Conservation (phyloP, 2,888 invertebrate genomes). For the Aplocera efformata region DNA sequence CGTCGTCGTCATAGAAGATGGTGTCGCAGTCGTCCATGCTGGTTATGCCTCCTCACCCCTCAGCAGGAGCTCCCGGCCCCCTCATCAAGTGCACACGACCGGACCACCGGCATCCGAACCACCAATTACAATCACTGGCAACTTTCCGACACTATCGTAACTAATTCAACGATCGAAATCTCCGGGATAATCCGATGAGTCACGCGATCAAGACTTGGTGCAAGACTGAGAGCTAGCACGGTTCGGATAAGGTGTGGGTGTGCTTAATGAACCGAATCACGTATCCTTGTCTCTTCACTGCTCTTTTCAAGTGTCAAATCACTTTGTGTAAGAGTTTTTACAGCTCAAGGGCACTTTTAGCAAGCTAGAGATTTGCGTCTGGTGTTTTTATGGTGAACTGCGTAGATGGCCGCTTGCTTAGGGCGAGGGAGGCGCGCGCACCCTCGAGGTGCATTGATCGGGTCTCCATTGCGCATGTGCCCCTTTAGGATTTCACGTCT, state of each 20-base stretch:
- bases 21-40: conserved; percentile 77
- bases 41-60: conserved; percentile 58
- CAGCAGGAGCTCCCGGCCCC: conserved; percentile 61
- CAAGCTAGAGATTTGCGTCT: conserved; percentile 48
- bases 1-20: conserved; percentile 78
- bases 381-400: conserved; percentile 70
- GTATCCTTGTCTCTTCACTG: conserved; percentile 56
- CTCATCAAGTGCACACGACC: conserved; percentile 69
- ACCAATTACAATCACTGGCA: conserved; percentile 44
- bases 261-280: conserved; percentile 62
- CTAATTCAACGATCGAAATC: conserved; percentile 51
- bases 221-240: conserved; percentile 45
- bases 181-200: conserved; percentile 70
- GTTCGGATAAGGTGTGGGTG: conserved; percentile 65
- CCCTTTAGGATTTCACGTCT: conserved; percentile 47
- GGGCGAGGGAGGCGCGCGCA: conserved; percentile 72
- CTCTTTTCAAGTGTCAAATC: conserved; percentile 35
- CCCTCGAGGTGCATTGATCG: conserved; percentile 72
- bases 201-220: conserved; percentile 61
- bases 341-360: conserved; percentile 52
- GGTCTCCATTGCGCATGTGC: conserved; percentile 67
- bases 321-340: conserved; percentile 41
- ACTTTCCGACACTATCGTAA: conserved; percentile 46
- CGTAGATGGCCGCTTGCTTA: conserved; percentile 59
- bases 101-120: conserved; percentile 77